Evolutionary conservation across 2,113 vertebrate species (phyloP).

Genomic region (Nettapus auritus): DNA sequence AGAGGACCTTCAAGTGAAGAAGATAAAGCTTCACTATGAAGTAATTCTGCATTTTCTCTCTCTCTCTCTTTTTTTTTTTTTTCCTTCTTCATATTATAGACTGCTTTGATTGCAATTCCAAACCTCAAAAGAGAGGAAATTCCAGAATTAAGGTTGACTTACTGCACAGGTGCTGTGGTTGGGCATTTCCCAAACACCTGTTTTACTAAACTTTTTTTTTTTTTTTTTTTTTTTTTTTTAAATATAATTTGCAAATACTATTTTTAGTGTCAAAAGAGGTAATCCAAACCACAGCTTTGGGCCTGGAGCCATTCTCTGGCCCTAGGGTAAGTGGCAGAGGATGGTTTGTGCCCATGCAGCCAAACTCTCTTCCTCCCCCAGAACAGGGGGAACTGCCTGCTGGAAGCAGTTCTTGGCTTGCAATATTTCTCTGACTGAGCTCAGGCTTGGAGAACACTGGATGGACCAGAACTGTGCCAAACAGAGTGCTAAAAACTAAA

Average conservation of each 20-base stretch:
- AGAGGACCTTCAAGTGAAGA: not conserved
- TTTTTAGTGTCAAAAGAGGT: conserved; percentile 1
- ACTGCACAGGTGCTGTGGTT: not conserved
- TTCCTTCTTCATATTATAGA: not conserved
- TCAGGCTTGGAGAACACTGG: not conserved
- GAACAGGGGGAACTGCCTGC: not conserved
- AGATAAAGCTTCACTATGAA: not conserved
- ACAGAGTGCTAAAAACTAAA: not conserved
- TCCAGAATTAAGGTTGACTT: conserved; percentile 1
- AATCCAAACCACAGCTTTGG: conserved; percentile 26
- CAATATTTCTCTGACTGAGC: not conserved
- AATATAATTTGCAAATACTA: not conserved
- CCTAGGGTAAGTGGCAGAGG: not conserved
- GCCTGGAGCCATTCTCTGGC: not conserved
- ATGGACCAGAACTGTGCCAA: not conserved
- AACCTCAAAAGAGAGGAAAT: conserved; percentile 21
- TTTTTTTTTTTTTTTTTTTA: not conserved
- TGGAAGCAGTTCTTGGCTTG: not conserved
- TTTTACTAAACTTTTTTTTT: not conserved
- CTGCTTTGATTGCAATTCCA: conserved; percentile 40
- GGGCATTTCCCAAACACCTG: conserved; percentile 30
- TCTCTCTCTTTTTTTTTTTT: not conserved
- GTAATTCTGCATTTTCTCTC: not conserved
- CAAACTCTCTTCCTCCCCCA: not conserved
- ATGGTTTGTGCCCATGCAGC: not conserved